Conservation (phyloP, 2,888 invertebrate species). For the Rhingia rostrata region DNA sequence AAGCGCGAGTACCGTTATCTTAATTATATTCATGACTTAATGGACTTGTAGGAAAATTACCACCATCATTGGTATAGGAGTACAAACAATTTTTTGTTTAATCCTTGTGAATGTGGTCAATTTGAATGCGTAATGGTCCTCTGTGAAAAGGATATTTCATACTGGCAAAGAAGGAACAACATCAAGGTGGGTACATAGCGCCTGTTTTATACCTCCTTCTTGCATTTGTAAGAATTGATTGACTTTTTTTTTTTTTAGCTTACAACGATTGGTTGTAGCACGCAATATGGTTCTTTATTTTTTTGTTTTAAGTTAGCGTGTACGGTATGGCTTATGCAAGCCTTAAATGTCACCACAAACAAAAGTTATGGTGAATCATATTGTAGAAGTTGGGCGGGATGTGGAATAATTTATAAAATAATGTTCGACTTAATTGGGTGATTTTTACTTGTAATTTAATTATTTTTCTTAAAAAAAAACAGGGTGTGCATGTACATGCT, state of each 20-base stretch:
- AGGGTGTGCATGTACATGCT: no score
- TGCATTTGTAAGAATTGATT: conserved; percentile 54
- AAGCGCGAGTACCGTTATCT: conserved; percentile 52
- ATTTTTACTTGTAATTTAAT: conserved; percentile 48
- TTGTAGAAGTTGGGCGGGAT: conserved; percentile 31
- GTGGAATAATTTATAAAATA: conserved; percentile 35
- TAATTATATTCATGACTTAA: conserved; percentile 71
- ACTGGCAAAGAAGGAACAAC: not conserved
- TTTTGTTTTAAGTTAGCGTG: conserved; percentile 3
- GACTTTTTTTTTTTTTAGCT: conserved; percentile 20
- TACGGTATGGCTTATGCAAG: conserved; percentile 16
- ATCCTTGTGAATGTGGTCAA: conserved; percentile 28
- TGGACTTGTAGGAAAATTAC: conserved; percentile 51
- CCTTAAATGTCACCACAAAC: conserved; percentile 1
- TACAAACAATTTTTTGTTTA: not conserved
- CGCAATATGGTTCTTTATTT: conserved; percentile 46
- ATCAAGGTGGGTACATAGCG: not conserved
- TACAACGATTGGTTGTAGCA: conserved; percentile 31
- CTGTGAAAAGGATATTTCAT: conserved; percentile 33
- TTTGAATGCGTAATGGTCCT: conserved; percentile 58
- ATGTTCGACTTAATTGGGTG: conserved; percentile 38
- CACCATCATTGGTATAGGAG: conserved; percentile 1
- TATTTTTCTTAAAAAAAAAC: conserved; percentile 3
- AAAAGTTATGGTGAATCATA: conserved; percentile 31
- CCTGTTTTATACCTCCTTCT: conserved; percentile 31